Evolutionary conservation across 2,113 vertebrate genomes (phyloP).

Genomic region (Promerops cafer): DNA sequence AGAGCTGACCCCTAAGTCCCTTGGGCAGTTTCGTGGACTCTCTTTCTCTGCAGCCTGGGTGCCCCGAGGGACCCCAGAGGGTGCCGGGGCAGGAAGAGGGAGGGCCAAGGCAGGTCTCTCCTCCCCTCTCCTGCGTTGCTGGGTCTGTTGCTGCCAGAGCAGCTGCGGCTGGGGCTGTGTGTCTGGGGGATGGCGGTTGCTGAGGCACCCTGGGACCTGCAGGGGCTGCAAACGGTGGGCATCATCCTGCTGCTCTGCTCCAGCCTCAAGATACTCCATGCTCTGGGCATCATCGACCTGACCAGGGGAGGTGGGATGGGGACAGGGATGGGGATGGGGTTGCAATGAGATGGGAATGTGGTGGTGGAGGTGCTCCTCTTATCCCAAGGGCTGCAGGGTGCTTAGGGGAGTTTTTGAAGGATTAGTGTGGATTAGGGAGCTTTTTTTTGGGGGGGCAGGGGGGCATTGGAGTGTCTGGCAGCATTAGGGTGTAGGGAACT

Average conservation of each 20-base stretch:
- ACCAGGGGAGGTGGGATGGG: neutral
- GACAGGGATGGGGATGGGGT: neutral
- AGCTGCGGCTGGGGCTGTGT: neutral
- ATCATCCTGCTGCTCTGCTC: constrained; percentile 43
- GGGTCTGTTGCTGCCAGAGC: neutral
- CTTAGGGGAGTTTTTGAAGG: neutral
- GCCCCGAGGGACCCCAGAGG: neutral
- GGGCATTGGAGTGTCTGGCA: neutral
- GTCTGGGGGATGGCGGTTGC: neutral
- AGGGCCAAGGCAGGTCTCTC: constrained; percentile 10
- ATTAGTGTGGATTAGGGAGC: neutral
- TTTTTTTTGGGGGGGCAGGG: neutral
- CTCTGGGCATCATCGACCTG: constrained; percentile 19
- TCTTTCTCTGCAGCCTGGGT: neutral
- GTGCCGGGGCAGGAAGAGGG: neutral
- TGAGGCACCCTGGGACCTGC: neutral
- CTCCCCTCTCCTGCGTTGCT: neutral
- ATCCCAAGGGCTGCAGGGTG: neutral
- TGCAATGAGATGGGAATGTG: neutral
- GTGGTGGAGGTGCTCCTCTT: neutral
- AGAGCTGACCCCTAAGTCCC: neutral
- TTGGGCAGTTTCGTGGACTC: neutral
- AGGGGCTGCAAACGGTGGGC: constrained; percentile 22
- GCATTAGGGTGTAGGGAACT: neutral
- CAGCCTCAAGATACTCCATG: constrained; percentile 29